Base-by-base conservation (phyloP, 1,140 invertebrate genomes). In the Plodia interpunctella region DNA sequence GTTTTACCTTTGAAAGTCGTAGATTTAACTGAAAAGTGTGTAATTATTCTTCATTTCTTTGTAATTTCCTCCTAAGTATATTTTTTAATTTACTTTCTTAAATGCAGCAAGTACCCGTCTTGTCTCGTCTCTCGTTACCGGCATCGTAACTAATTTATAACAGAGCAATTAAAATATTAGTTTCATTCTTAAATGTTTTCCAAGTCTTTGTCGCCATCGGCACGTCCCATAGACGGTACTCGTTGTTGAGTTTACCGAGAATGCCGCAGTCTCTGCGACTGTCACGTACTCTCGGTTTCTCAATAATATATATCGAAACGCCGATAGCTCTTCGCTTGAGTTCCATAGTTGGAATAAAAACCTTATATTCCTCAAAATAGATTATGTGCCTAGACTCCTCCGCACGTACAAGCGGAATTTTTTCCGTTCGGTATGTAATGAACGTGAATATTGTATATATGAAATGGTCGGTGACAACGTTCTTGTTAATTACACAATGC, bases 301-400 rank as follows among this genome's bases (percentile, higher is more conserved):
- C 13, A 44, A 44, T 44, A 15, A 44, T n/a, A n/a, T n/a, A 15
- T 44, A n/a, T 44, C 15, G 38, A 44, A 44, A 44, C 13, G 13
- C 32, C 32, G 32, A 35, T 35, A 35, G 10, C 32, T 13, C 13
- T 2, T n/a, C n/a, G 8, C 38, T 44, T 4, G 10, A 6, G 2
- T 15, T 44, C 15, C 38, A 5, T n/a, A n/a, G 13, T 15, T 44
- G 13, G 15, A n/a, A 44, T 44, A 44, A 3, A 57, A 20, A 55
- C 50, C 13, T n/a, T 44, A 44, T 44, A 15, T 44, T 44, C 38
- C 38, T 44, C 38, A 4, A 30, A 19, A 19, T 15, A 54, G 38
- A 49, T 18, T 55, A 49, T 63, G 49, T 59, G 52, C 38, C 28
- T 53, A 25, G 32, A n/a, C 13, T 44, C 5, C 13, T 15, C 15